Percentiles rank a stretch among this genome's conserved stretches.
Conservation (phyloP, 1,140 invertebrate species). For the Drosophila mayri region DNA sequence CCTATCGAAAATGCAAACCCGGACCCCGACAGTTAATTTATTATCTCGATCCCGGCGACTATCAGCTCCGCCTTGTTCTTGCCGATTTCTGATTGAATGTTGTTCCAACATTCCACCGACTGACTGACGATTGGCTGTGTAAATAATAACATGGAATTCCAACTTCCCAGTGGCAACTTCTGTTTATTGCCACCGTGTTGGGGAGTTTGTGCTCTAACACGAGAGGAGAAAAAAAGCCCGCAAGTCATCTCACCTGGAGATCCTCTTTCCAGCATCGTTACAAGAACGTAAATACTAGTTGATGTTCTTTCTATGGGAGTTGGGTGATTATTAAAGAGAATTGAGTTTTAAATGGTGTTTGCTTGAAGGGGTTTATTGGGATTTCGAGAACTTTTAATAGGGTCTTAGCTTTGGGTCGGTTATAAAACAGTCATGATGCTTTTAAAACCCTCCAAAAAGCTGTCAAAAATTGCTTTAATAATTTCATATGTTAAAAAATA, state of each 20-base stretch:
- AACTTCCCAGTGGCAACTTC: constrained; percentile 45
- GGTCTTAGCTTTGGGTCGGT: neutral
- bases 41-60: constrained; percentile 21
- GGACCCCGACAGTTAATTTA: constrained; percentile 17
- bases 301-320: constrained; percentile 15
- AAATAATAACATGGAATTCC: constrained; percentile 49
- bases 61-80: constrained; percentile 35
- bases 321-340: neutral
- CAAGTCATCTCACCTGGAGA: constrained; percentile 14
- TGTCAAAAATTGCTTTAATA: neutral
- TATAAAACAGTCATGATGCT: neutral
- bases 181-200: constrained; percentile 41
- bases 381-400: neutral
- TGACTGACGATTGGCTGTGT: constrained; percentile 7
- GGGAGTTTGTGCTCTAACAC: constrained; percentile 34
- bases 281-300: constrained; percentile 32
- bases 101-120: constrained; percentile 33
- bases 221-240: constrained; percentile 13
- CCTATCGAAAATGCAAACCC: constrained; percentile 10
- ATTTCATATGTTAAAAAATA: neutral
- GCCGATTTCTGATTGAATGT: constrained; percentile 50
- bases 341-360: neutral
- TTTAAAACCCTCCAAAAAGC: neutral
- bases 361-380: neutral
- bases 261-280: constrained; percentile 46